Conservation (phyloP, 2,888 invertebrate genomes). For the Torymus aiolomorphi region DNA sequence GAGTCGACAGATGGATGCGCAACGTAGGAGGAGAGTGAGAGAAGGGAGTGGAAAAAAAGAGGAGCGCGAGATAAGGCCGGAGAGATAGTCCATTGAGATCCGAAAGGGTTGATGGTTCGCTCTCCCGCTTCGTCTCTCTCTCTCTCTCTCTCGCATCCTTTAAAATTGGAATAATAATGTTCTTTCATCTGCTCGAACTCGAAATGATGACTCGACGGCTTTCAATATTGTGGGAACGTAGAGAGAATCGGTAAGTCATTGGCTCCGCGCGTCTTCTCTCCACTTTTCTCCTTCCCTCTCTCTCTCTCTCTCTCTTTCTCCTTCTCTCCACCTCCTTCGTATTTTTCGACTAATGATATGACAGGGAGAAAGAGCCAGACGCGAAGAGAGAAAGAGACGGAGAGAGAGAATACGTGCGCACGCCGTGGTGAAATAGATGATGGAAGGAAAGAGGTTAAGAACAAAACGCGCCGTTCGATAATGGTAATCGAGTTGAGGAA, state of each 20-base stretch:
- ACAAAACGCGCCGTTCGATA: constrained; percentile 53
- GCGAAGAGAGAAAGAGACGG: constrained; percentile 41
- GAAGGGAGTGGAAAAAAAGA: constrained; percentile 50
- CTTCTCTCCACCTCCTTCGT: constrained; percentile 36
- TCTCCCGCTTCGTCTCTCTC: constrained; percentile 33
- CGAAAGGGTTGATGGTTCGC: constrained; percentile 55
- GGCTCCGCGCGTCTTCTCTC: constrained; percentile 57
- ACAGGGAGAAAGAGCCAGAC: constrained; percentile 51
- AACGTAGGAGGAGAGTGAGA: constrained; percentile 37
- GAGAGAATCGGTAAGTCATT: constrained; percentile 65
- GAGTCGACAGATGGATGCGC: constrained; percentile 64
- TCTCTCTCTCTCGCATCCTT: constrained; percentile 65
- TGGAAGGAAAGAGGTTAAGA: constrained; percentile 53
- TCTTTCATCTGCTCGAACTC: constrained; percentile 72
- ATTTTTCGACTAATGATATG: constrained; percentile 59
- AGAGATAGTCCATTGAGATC: constrained; percentile 56
- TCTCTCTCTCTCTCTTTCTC: constrained; percentile 37
- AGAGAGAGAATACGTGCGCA: constrained; percentile 16
- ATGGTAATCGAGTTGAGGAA: constrained; percentile 52
- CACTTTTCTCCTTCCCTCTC: constrained; percentile 57
- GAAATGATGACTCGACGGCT: constrained; percentile 74
- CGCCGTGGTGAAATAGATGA: constrained; percentile 46
- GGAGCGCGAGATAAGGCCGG: constrained; percentile 56
- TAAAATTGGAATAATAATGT: constrained; percentile 75
- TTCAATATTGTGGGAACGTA: constrained; percentile 74